phyloP scores from a whole-genome alignment of 2,888 invertebrate genomes.

The Chaitophorus viminalis region DNA sequence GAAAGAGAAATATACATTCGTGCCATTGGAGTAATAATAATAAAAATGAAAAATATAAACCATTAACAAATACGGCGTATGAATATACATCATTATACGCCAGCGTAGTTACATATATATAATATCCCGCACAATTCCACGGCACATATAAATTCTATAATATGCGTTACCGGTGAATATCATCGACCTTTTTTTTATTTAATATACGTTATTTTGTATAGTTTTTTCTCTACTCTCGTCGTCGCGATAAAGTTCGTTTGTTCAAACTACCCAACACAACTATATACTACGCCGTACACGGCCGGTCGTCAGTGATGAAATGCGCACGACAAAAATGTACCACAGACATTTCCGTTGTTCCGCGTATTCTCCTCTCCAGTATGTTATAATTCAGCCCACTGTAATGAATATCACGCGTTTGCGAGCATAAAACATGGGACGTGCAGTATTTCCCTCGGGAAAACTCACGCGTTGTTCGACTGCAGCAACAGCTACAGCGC shows the following conservation, averaged over 20 bases:
- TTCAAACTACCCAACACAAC: neutral
- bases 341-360: constrained; percentile 3
- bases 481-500: neutral
- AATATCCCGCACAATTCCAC: too few species aligned
- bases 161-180: neutral
- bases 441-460: constrained; percentile 4
- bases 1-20: neutral
- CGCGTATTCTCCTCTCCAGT: too few species aligned
- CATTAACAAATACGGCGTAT: neutral
- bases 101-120: too few species aligned
- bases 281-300: neutral
- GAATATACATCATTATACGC: too few species aligned
- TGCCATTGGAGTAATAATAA: neutral
- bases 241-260: constrained; percentile 8
- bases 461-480: constrained; percentile 15
- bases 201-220: neutral
- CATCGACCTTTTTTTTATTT: neutral
- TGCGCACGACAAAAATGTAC: neutral
- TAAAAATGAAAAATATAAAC: neutral
- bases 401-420: neutral
- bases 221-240: neutral
- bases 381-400: too few species aligned
- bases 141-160: too few species aligned
- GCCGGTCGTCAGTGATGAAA: neutral
- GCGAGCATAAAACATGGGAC: neutral